A percentile compares a stretch with the other conserved stretches of the same genome.
These are phyloP conservation scores for Diplosoma virens DNA, from an alignment of 23 tunicate genomes.

Conservation along the genomic window DNA sequence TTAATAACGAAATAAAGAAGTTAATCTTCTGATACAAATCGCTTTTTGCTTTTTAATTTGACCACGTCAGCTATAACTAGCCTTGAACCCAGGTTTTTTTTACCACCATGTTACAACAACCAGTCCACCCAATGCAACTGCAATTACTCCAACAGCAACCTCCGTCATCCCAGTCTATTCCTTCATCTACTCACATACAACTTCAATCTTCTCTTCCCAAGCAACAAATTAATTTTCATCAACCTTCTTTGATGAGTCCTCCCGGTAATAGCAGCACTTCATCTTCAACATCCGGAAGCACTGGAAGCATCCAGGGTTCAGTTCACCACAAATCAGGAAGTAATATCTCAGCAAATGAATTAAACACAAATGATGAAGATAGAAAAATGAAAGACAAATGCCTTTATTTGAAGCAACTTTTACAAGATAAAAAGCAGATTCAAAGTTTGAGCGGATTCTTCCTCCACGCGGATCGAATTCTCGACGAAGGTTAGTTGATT, in stretches of 20 bases:
- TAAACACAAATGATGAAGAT: conserved; percentile 56
- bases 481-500: conserved; percentile 96
- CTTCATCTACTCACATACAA: conserved; percentile 45
- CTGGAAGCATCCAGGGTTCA: conserved; percentile 2
- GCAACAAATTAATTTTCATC: conserved; percentile 51
- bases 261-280: conserved; percentile 48
- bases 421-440: conserved; percentile 89
- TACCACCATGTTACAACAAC: conserved; percentile 30
- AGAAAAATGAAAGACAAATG: conserved; percentile 90
- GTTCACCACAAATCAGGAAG: not conserved
- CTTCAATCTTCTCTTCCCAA: conserved; percentile 60
- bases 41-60: too few species aligned
- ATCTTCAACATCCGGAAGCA: conserved; percentile 36
- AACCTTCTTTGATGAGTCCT: conserved; percentile 40
- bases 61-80: too few species aligned
- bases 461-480: conserved; percentile 81
- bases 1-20: too few species aligned
- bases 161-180: conserved; percentile 3
- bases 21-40: too few species aligned
- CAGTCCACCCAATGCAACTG: conserved; percentile 52
- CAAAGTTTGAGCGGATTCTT: conserved; percentile 75
- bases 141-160: conserved; percentile 49
- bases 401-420: conserved; percentile 81
- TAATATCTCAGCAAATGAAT: not conserved
- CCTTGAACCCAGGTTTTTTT: too few species aligned